These are phyloP conservation scores for Apteryx mantelli DNA, from an alignment of 2,113 vertebrate species.

Conservation along the genomic window DNA sequence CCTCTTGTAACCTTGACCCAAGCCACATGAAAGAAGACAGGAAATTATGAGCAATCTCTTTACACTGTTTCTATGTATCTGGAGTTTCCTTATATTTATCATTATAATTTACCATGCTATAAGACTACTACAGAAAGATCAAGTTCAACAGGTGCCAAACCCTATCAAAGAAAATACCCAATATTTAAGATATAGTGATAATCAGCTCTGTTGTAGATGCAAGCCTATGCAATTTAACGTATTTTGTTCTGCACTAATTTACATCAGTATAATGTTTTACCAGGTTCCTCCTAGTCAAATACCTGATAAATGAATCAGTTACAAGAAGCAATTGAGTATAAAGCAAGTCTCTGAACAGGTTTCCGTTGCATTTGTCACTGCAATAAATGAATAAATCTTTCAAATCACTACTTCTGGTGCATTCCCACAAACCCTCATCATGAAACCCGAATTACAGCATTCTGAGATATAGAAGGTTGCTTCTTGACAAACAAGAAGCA, in stretches of 20 bases:
- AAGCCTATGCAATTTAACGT: constrained; percentile 11
- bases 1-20: background rate
- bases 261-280: constrained; percentile 12
- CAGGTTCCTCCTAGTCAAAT: constrained; percentile 47
- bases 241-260: constrained; percentile 43
- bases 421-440: background rate
- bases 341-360: constrained; percentile 46
- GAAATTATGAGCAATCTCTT: background rate
- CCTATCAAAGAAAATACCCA: background rate
- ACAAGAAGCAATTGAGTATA: constrained; percentile 62
- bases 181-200: background rate
- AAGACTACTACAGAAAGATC: background rate
- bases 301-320: constrained; percentile 65
- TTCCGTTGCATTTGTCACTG: constrained; percentile 61
- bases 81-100: background rate
- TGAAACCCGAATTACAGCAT: constrained; percentile 29
- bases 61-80: background rate
- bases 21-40: background rate
- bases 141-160: background rate
- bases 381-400: constrained; percentile 48
- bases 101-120: background rate
- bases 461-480: background rate
- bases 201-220: background rate
- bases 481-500: constrained; percentile 10
- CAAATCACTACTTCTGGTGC: background rate